Percentiles rank a stretch among this genome's conserved stretches.
Conservation (phyloP, 2,797 vertebrate species). For the Sciurus carolinensis region DNA sequence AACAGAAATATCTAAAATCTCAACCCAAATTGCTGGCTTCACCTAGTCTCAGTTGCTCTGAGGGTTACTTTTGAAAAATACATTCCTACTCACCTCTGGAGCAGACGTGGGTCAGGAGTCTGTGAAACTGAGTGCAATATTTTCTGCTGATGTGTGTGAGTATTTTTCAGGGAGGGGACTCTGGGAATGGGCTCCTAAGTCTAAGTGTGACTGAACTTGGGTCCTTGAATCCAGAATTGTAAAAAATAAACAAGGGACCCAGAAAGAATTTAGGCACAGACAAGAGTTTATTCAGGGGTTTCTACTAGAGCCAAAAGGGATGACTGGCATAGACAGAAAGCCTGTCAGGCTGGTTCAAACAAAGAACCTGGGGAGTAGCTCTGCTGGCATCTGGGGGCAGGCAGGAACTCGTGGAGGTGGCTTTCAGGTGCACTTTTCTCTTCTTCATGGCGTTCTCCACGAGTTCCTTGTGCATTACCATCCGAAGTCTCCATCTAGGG, state of each 20-base stretch:
- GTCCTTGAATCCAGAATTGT: too few species aligned
- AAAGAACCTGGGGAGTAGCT: too few species aligned
- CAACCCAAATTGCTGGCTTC: not conserved
- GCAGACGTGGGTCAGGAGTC: not conserved
- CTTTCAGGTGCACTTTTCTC: not conserved
- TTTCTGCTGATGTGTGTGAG: not conserved
- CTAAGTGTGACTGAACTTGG: too few species aligned
- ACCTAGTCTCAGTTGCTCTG: not conserved
- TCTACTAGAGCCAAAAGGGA: too few species aligned
- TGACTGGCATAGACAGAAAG: too few species aligned
- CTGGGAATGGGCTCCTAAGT: not conserved
- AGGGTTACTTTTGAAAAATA: not conserved
- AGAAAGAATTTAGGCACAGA: too few species aligned
- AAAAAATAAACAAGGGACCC: too few species aligned
- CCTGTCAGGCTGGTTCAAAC: too few species aligned
- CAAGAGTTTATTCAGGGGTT: too few species aligned
- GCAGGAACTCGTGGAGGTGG: too few species aligned
- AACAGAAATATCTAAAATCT: not conserved
- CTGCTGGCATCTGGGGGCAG: too few species aligned
- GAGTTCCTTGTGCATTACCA: not conserved
- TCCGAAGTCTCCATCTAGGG: not conserved
- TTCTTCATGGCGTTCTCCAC: not conserved
- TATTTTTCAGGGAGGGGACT: not conserved
- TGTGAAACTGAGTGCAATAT: not conserved
- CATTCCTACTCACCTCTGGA: not conserved